Evolutionary conservation across 2,888 invertebrate species (phyloP).

Genomic region (Drosophila anomelani): DNA sequence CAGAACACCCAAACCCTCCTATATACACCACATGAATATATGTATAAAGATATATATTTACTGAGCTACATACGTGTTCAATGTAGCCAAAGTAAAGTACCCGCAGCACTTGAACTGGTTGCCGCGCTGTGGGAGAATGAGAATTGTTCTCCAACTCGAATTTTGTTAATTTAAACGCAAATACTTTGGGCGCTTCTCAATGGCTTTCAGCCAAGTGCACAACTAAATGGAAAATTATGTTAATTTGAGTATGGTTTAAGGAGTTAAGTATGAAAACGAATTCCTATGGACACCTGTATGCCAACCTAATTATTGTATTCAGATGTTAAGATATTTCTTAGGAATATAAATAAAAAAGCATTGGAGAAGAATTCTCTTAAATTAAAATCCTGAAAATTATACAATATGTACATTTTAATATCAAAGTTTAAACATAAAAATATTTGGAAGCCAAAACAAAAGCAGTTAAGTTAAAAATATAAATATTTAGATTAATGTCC

Average conservation of each 20-base stretch:
- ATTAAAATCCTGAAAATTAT: fast-evolving
- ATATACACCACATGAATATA: slow-evolving; percentile 1
- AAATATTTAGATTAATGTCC: background rate
- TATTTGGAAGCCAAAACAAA: background rate
- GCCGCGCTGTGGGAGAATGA: slow-evolving; percentile 49
- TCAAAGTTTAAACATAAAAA: background rate
- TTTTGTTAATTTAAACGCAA: slow-evolving; percentile 42
- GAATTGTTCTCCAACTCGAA: slow-evolving; percentile 45
- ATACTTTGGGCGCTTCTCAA: slow-evolving; percentile 40
- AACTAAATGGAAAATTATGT: slow-evolving; percentile 34
- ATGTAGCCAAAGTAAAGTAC: slow-evolving; percentile 59
- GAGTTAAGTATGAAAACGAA: background rate
- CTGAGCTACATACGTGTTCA: background rate
- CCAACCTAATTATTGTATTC: slow-evolving; percentile 10
- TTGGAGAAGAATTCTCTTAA: background rate
- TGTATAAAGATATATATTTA: background rate
- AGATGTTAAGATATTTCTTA: too few relatives aligned
- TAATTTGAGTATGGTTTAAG: slow-evolving; percentile 19
- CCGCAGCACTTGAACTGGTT: slow-evolving; percentile 70
- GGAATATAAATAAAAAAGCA: background rate
- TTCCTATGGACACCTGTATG: background rate
- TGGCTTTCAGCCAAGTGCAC: slow-evolving; percentile 38
- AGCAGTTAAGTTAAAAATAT: background rate
- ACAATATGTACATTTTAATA: background rate
- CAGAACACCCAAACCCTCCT: slow-evolving; percentile 44